Evolutionary conservation across 2,888 invertebrate species (phyloP).

Genomic region (Brachypalpus laphriformis): DNA sequence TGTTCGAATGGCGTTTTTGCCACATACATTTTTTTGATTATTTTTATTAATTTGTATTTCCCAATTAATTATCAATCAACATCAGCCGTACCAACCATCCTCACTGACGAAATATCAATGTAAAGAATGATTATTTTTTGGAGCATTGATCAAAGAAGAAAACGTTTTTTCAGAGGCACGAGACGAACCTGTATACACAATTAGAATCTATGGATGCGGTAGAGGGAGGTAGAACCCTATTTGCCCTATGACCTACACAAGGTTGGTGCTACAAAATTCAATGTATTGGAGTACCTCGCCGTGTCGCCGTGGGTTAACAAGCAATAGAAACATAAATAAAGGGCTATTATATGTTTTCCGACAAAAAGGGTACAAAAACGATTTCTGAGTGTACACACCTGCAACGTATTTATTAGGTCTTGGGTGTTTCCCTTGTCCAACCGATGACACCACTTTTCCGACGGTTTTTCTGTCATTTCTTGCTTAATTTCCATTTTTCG

Average conservation of each 20-base stretch:
- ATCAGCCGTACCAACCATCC: too few species aligned
- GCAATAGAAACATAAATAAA: neutral
- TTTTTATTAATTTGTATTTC: too few species aligned
- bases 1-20: too few species aligned
- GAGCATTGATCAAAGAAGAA: too few species aligned
- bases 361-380: neutral
- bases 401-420: constrained; percentile 19
- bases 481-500: constrained; percentile 13
- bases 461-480: neutral
- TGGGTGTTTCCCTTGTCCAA: constrained; percentile 1
- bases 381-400: constrained; percentile 33
- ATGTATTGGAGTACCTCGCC: neutral
- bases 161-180: too few species aligned
- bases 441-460: constrained; percentile 25
- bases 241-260: neutral
- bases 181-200: too few species aligned
- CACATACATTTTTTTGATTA: too few species aligned
- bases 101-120: too few species aligned
- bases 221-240: neutral
- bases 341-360: neutral
- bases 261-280: neutral
- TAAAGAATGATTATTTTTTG: too few species aligned
- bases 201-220: neutral
- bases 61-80: too few species aligned
- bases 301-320: too few species aligned